Percentiles rank a stretch among this genome's conserved stretches.
Conservation (phyloP, 2,113 vertebrate genomes). For the human (Homo sapiens) region DNA sequence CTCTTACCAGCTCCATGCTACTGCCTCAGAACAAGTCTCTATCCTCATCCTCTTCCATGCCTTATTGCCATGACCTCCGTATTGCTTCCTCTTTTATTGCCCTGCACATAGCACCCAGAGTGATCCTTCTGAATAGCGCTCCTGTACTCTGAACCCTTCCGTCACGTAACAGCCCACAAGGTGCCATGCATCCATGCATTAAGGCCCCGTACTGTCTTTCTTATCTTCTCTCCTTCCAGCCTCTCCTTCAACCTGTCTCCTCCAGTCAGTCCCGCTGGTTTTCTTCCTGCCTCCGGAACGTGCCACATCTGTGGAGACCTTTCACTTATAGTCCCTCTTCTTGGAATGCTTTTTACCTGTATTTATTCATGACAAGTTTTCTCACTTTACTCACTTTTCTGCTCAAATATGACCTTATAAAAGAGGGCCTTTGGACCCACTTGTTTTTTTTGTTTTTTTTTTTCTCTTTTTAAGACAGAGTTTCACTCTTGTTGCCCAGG, state of each 20-base stretch:
- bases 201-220: background rate
- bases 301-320: fast-evolving
- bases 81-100: background rate
- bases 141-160: background rate
- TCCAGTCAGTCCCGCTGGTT: background rate
- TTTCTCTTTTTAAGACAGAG: too few species aligned
- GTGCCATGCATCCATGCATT: background rate
- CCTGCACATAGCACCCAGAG: too few species aligned
- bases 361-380: background rate
- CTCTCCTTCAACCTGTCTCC: background rate
- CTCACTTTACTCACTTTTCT: background rate
- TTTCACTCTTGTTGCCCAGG: too few species aligned
- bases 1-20: background rate
- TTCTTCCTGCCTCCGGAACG: background rate
- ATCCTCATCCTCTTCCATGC: background rate
- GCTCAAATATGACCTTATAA: background rate
- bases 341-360: background rate
- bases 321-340: background rate
- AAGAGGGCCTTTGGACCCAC: background rate
- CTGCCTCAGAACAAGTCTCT: background rate
- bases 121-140: background rate
- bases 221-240: background rate
- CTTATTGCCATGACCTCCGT: too few species aligned
- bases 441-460: too few species aligned
- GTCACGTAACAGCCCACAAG: fast-evolving